Conservation (phyloP, 2,888 invertebrate genomes). For the Spilosoma lubricipeda region DNA sequence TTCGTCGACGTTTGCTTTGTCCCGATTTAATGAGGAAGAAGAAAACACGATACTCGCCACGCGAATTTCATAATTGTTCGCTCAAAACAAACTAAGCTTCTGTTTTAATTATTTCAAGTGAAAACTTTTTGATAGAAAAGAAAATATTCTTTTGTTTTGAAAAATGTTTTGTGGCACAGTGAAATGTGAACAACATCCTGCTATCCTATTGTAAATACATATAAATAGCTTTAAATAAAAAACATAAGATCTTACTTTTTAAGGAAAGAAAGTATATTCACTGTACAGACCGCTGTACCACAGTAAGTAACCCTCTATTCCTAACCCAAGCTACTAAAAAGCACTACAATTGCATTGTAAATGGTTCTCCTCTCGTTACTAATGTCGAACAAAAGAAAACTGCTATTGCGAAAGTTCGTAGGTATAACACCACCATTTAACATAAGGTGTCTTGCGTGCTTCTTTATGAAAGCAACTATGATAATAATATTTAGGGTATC, state of each 20-base stretch:
- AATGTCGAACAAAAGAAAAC: too few species aligned
- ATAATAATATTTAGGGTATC: too few species aligned
- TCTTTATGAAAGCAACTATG: too few species aligned
- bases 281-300: too few species aligned
- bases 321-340: neutral
- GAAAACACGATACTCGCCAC: conserved; percentile 71
- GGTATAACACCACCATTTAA: neutral
- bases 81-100: conserved; percentile 71
- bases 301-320: neutral
- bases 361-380: neutral
- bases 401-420: neutral
- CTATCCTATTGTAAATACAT: conserved; percentile 23
- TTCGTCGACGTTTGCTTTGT: conserved; percentile 77
- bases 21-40: conserved; percentile 80
- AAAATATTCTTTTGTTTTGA: conserved; percentile 56
- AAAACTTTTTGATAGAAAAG: conserved; percentile 59
- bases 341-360: neutral
- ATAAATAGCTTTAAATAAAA: conserved; percentile 15
- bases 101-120: conserved; percentile 72
- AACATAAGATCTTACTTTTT: neutral
- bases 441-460: neutral
- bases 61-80: conserved; percentile 72
- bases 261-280: neutral
- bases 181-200: conserved; percentile 13
- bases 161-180: conserved; percentile 36